Evolutionary conservation across 2,888 invertebrate species (phyloP).

Genomic region (Oscheius sp.): DNA sequence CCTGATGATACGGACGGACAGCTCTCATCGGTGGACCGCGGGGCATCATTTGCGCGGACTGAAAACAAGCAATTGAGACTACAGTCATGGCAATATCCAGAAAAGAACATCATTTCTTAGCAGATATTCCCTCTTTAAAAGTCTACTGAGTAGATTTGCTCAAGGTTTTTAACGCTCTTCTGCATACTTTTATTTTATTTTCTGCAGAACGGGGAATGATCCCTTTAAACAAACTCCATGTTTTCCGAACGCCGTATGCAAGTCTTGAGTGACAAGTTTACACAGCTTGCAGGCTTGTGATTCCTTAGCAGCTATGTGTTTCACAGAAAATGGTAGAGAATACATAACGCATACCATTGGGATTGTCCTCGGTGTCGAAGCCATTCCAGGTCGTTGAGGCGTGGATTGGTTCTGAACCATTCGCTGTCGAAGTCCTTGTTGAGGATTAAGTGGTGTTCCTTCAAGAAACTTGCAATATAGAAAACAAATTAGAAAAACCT

Average conservation of each 20-base stretch:
- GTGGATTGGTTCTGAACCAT: neutral
- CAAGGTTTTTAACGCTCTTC: too few relatives aligned
- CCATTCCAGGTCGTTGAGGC: neutral
- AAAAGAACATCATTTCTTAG: neutral
- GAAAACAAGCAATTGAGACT: neutral
- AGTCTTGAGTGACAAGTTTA: too few relatives aligned
- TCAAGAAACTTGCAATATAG: neutral
- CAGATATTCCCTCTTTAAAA: neutral
- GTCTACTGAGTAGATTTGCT: too few relatives aligned
- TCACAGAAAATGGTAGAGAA: too few relatives aligned
- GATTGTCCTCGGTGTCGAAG: neutral
- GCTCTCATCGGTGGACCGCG: constrained; percentile 25
- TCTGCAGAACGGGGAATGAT: too few relatives aligned
- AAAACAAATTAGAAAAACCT: neutral
- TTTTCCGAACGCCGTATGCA: too few relatives aligned
- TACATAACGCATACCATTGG: constrained; percentile 15
- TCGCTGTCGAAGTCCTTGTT: neutral
- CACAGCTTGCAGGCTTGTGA: too few relatives aligned
- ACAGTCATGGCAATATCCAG: neutral
- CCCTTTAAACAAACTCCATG: too few relatives aligned
- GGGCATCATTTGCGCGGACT: constrained; percentile 20
- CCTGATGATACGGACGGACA: constrained; percentile 76
- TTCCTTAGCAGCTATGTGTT: too few relatives aligned
- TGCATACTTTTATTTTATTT: too few relatives aligned
- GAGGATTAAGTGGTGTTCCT: constrained; percentile 17